Conservation (phyloP, 2,113 vertebrate genomes). For the Pyxicephalus adspersus region DNA sequence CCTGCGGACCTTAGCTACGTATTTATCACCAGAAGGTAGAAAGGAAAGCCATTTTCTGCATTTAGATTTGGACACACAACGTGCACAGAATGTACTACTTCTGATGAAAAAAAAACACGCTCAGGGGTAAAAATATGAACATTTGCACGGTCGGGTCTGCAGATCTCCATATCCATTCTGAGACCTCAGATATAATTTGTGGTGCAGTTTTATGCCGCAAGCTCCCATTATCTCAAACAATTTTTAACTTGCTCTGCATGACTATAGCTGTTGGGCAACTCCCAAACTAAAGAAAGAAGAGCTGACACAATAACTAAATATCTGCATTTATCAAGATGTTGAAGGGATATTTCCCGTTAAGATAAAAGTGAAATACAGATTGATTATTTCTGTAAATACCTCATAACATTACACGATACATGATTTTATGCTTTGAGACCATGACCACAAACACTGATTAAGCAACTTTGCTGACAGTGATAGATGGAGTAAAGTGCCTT, state of each 20-base stretch:
- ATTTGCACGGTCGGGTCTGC: neutral
- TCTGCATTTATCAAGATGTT: constrained; percentile 37
- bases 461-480: constrained; percentile 41
- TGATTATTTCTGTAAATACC: constrained; percentile 37
- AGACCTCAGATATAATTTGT: neutral
- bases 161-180: neutral
- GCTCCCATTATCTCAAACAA: neutral
- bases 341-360: constrained; percentile 35
- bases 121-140: neutral
- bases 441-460: constrained; percentile 42
- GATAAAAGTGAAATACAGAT: constrained; percentile 41
- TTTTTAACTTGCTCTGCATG: neutral
- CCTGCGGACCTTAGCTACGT: too few species aligned
- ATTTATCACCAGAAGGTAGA: too few species aligned
- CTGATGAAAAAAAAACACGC: neutral
- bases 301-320: constrained; percentile 42
- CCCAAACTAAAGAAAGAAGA: constrained; percentile 19
- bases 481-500: constrained; percentile 12
- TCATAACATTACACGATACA: constrained; percentile 38
- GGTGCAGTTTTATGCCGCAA: neutral
- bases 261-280: constrained; percentile 5
- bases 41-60: too few species aligned
- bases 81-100: too few species aligned
- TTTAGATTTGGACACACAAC: too few species aligned
- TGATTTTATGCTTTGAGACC: constrained; percentile 37